Percentiles rank a stretch among this genome's conserved stretches.
Conservation (phyloP, 2,888 invertebrate genomes). For the Beris morrisii region DNA sequence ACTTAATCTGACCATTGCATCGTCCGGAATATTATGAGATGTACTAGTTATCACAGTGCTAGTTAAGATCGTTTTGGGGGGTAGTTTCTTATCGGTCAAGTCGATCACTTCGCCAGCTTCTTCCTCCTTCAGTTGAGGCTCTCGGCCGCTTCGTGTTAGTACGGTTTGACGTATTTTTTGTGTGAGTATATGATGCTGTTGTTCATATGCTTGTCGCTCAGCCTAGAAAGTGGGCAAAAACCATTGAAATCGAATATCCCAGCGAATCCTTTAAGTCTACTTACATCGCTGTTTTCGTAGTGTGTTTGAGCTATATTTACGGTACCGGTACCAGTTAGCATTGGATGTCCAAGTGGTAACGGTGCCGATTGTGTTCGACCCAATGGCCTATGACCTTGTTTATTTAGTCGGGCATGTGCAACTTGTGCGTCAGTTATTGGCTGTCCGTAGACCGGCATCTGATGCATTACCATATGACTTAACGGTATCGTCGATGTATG, state of each 20-base stretch:
- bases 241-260: neutral
- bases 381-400: constrained; percentile 76
- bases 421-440: constrained; percentile 68
- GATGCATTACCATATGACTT: constrained; percentile 41
- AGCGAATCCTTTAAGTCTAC: constrained; percentile 36
- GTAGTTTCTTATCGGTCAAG: constrained; percentile 69
- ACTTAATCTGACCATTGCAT: constrained; percentile 45
- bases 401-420: constrained; percentile 69
- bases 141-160: constrained; percentile 73
- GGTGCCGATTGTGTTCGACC: constrained; percentile 95
- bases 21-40: constrained; percentile 58
- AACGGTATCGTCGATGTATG: constrained; percentile 44
- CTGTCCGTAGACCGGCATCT: constrained; percentile 49
- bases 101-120: constrained; percentile 68
- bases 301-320: constrained; percentile 54
- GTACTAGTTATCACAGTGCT: constrained; percentile 56
- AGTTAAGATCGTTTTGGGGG: constrained; percentile 59
- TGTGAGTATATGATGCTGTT: constrained; percentile 67
- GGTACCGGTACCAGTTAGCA: constrained; percentile 63
- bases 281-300: constrained; percentile 56
- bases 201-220: constrained; percentile 61
- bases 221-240: constrained; percentile 46
- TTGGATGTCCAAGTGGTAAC: constrained; percentile 84
- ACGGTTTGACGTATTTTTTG: constrained; percentile 89
- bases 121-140: constrained; percentile 64